A percentile compares a stretch with the other conserved stretches of the same genome.
These are phyloP conservation scores for Orientallactaga sibirica DNA, from an alignment of 2,797 vertebrate species.

Conservation along the genomic window DNA sequence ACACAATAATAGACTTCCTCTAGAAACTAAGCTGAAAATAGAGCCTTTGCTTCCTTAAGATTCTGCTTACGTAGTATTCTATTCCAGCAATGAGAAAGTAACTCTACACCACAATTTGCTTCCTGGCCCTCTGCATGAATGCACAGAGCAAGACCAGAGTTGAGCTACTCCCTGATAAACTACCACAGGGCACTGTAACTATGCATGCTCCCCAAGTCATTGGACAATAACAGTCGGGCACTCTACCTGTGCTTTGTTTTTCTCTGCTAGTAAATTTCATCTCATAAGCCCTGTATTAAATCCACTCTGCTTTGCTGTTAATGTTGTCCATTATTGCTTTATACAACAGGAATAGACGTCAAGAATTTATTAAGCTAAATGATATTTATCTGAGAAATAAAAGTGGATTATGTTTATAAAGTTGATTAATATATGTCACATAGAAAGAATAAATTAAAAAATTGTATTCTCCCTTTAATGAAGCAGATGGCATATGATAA, in stretches of 20 bases:
- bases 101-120: not conserved
- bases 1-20: too few relatives aligned
- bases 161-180: not conserved
- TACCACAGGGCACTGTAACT: not conserved
- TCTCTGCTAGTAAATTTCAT: not conserved
- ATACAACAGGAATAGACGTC: not conserved
- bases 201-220: not conserved
- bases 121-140: not conserved
- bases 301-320: not conserved
- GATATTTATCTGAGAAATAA: constrained; percentile 48
- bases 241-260: not conserved
- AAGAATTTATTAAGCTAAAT: constrained; percentile 48
- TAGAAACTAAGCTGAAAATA: too few relatives aligned
- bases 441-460: constrained; percentile 69
- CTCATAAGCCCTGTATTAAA: not conserved
- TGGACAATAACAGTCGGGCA: not conserved
- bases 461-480: constrained; percentile 44
- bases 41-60: too few relatives aligned
- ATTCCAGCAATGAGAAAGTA: too few relatives aligned
- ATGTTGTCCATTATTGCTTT: not conserved
- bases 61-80: too few relatives aligned
- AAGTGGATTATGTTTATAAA: constrained; percentile 65
- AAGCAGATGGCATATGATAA: constrained; percentile 52
- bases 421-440: constrained; percentile 65
- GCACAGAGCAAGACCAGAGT: not conserved